Percentiles rank a stretch among this genome's conserved stretches.
These are phyloP conservation scores for Drosophila insularis DNA, from an alignment of 1,140 invertebrate species.

Conservation along the genomic window DNA sequence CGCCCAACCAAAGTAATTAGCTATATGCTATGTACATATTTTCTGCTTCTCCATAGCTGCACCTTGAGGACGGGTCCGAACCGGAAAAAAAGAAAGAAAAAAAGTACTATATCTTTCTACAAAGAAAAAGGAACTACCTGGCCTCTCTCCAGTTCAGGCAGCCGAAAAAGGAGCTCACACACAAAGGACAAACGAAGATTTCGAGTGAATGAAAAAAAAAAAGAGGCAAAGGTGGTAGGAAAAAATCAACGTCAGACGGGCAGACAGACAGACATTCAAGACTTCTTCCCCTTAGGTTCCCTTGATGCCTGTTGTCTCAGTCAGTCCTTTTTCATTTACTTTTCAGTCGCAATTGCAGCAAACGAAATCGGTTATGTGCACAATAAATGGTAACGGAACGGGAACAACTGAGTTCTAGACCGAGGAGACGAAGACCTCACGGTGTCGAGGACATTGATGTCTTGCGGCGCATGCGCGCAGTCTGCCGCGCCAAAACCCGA, in stretches of 20 bases:
- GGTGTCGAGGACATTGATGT: conserved; percentile 47
- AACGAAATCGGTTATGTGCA: conserved; percentile 60
- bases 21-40: conserved; percentile 37
- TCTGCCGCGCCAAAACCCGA: conserved; percentile 61
- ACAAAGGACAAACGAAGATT: conserved; percentile 40
- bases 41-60: conserved; percentile 35
- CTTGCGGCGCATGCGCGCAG: conserved; percentile 75
- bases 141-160: conserved; percentile 48
- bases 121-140: conserved; percentile 60
- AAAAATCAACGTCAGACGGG: conserved; percentile 55
- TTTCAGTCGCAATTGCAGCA: conserved; percentile 56
- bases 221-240: conserved; percentile 60
- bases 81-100: conserved; percentile 64
- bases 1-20: conserved; percentile 70
- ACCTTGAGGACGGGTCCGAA: conserved; percentile 52
- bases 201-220: neutral
- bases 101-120: conserved; percentile 11
- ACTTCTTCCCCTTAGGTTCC: conserved; percentile 8
- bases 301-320: conserved; percentile 9
- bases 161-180: conserved; percentile 55
- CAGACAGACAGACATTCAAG: conserved; percentile 33
- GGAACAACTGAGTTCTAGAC: conserved; percentile 29
- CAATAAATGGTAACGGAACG: conserved; percentile 46
- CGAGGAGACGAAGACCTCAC: neutral
- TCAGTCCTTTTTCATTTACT: conserved; percentile 32